Base-by-base conservation (phyloP, 2,888 invertebrate species). In the Eumerus sabulonum region DNA sequence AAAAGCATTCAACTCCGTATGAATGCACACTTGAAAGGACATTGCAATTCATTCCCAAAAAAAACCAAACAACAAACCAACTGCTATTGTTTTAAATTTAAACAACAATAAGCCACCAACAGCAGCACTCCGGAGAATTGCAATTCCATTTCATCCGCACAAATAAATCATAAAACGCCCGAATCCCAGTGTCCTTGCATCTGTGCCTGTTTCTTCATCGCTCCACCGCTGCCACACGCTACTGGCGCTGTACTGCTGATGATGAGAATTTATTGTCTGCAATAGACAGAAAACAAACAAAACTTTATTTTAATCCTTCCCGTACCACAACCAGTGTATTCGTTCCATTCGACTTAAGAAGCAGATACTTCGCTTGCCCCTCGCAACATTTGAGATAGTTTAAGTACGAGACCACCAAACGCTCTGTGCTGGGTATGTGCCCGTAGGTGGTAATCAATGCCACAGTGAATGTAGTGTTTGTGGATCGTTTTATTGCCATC, bases 401-500 rank as follows among this genome's bases (percentile, higher is more conserved):
- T 27, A 2, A 27, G 27, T 27, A 27, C 27, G 3, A 7, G 4
- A 44, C 40, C 18, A 38, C 48, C 48, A n/a, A n/a, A n/a, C n/a
- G 27, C 27, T 27, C 7, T 7, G 14, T 19, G 12, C 5, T 5
- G 7, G 18, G 35, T 14, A 40, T 57, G 16, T n/a, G 14, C 4
- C 50, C 38, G 36, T 63, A 62, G 67, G 62, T 67, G 62, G 72
- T 53, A 77, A 72, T 77, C 72, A 67, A 68, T 68, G 67, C 48
- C 63, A 44, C 17, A 17, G 12, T 38, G 9, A 64, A 38, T 64
- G 54, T 53, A 11, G 35, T 63, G 17, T 47, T 12, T 67, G 38
- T 44, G 56, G 42, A 38, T 56, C 50, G 45, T 57, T 68, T 63
- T 73, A 68, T 73, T 73, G 62, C 73, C 35, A 54, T 53, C 45